phyloP scores from a whole-genome alignment of 2,888 invertebrate genomes.

The Diarsia dahlii region DNA sequence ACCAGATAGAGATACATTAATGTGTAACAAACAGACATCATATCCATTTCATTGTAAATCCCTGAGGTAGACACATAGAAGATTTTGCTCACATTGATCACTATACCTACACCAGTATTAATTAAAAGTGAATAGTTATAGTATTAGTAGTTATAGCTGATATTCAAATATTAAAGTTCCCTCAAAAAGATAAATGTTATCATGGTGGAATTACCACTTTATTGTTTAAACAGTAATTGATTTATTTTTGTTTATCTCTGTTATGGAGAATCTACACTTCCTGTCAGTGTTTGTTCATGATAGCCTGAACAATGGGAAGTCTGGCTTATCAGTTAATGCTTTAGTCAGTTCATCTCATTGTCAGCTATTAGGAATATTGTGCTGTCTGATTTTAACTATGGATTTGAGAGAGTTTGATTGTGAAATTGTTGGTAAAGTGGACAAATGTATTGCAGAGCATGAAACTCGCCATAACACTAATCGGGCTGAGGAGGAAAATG shows the following conservation, averaged over 20 bases:
- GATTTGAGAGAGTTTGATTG: slow-evolving; percentile 45
- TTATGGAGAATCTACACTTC: slow-evolving; percentile 44
- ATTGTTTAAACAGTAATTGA: slow-evolving; percentile 62
- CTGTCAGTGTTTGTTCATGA: slow-evolving; percentile 56
- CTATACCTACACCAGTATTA: neutral
- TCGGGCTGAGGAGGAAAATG: slow-evolving; percentile 66
- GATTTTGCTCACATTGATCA: slow-evolving; percentile 9
- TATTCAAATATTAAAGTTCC: neutral
- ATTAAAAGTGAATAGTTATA: slow-evolving; percentile 11
- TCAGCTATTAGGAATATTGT: slow-evolving; percentile 26
- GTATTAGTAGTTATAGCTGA: neutral
- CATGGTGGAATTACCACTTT: slow-evolving; percentile 63
- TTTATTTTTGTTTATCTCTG: slow-evolving; percentile 53
- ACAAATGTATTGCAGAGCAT: slow-evolving; percentile 75
- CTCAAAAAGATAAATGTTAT: slow-evolving; percentile 11
- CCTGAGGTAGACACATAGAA: slow-evolving; percentile 2
- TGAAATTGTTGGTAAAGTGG: slow-evolving; percentile 27
- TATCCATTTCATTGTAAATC: slow-evolving; percentile 60
- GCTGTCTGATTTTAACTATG: slow-evolving; percentile 22
- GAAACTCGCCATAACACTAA: slow-evolving; percentile 78
- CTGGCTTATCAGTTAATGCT: slow-evolving; percentile 46
- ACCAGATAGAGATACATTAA: slow-evolving; percentile 31
- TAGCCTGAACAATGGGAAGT: slow-evolving; percentile 52
- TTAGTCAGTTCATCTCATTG: slow-evolving; percentile 50
- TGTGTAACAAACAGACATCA: slow-evolving; percentile 54